phyloP scores from a whole-genome alignment of 2,888 invertebrate genomes.

The Aporophyla lueneburgensis region DNA sequence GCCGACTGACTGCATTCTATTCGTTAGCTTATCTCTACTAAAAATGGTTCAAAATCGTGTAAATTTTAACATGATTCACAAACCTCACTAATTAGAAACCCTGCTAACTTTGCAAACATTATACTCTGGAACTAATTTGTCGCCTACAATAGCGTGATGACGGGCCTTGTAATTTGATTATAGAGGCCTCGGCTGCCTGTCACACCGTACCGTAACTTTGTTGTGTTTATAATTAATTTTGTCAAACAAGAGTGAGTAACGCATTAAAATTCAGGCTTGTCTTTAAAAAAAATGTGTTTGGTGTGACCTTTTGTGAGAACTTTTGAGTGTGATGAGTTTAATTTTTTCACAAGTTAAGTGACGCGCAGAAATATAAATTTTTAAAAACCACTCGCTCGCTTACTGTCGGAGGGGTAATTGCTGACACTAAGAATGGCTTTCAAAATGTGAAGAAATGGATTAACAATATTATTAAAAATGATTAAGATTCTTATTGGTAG shows the following conservation, averaged over 20 bases:
- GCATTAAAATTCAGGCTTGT: constrained; percentile 50
- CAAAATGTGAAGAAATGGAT: no score
- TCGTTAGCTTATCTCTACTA: not conserved
- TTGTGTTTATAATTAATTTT: constrained; percentile 54
- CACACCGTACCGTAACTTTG: constrained; percentile 62
- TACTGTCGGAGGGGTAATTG: no score
- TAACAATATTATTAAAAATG: no score
- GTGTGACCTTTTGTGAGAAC: constrained; percentile 1
- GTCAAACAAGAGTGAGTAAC: constrained; percentile 46
- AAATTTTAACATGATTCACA: constrained; percentile 73
- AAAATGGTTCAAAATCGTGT: constrained; percentile 62
- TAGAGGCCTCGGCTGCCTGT: constrained; percentile 54
- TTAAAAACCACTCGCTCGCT: no score
- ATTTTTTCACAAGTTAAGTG: no score
- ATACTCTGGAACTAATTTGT: constrained; percentile 70
- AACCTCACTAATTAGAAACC: constrained; percentile 71
- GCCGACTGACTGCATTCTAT: not conserved
- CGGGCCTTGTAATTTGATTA: constrained; percentile 70
- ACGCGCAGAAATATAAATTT: no score
- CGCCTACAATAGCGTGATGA: constrained; percentile 67
- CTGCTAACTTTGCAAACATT: constrained; percentile 75
- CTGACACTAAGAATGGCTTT: no score
- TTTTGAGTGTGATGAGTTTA: not conserved
- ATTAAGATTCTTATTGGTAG: no score
- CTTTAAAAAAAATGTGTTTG: constrained; percentile 32